A percentile compares a stretch with the other conserved stretches of the same genome.
Evolutionary conservation across 2,113 vertebrate species (phyloP).

Genomic region (Gavia stellata): DNA sequence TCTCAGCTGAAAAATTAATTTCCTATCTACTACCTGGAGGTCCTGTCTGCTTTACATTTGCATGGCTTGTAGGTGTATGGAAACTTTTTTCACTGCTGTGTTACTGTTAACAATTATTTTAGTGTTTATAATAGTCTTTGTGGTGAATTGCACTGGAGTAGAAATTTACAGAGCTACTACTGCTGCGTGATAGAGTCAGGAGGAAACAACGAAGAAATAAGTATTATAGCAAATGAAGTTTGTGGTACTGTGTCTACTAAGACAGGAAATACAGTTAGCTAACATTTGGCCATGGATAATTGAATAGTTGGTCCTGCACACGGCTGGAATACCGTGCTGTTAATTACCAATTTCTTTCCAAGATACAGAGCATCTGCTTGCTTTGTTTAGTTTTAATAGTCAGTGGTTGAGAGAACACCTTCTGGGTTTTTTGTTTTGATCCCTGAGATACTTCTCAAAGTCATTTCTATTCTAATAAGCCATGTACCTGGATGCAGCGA

Average conservation of each 20-base stretch:
- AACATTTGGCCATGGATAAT: not conserved
- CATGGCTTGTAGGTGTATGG: not conserved
- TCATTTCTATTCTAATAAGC: not conserved
- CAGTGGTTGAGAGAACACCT: not conserved
- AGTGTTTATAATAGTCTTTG: not conserved
- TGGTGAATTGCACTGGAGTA: not conserved
- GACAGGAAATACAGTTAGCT: not conserved
- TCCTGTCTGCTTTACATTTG: not conserved
- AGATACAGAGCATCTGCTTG: not conserved
- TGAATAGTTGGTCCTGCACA: not conserved
- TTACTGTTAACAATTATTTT: not conserved
- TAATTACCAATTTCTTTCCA: not conserved
- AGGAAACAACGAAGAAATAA: not conserved
- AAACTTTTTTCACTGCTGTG: not conserved
- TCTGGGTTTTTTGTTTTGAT: not conserved
- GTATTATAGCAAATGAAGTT: not conserved
- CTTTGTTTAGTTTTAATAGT: not conserved
- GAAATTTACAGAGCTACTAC: not conserved
- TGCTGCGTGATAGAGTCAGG: not conserved
- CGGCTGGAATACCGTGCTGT: not conserved
- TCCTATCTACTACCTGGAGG: too few relatives aligned
- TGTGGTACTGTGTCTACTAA: not conserved
- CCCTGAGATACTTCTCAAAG: not conserved
- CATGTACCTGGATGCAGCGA: not conserved
- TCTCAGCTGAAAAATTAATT: not conserved